Evolutionary conservation across 2,888 invertebrate species (phyloP), one percentile per base, ranked within the genome.

Genomic region (Thera britannica): DNA sequence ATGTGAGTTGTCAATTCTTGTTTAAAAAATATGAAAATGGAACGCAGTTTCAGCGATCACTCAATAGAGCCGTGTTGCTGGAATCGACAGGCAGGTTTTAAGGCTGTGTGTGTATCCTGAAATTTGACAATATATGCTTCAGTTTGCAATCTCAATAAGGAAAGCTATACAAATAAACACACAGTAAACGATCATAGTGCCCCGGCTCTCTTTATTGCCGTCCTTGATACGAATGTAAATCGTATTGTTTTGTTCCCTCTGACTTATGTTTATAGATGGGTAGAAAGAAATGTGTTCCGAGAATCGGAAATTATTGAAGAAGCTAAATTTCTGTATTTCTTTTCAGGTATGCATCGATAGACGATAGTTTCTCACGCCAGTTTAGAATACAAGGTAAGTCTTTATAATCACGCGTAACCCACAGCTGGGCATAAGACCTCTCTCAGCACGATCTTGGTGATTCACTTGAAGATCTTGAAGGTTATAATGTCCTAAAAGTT

Each of bases 221-320:
- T 61, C 65, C 55, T 69, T 69, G 69, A 65, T 69, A 58, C 46
- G 54, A 51, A 65, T 69, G 62, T 65, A 66, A 69, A 70, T 66
- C 63, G 66, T 70, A 66, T 70, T 66, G 69, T 66, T 70, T 68
- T 57, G 41, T 58, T 63, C 57, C 23, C 35, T 9, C 55, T 60
- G 62, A 66, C 59, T 66, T 69, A 65, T 60, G 59, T 59, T 60
- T 57, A 57, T 59, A 34, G 52, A 58, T 61, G 56, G 56, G 56
- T 7, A 23, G 36, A 35, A 34, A 23, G 23, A 38, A 46, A 41
- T 51, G 8, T 35, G 44, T 54, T 44, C 56, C 46, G 46, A 23
- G 34, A 52, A 68, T 68, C 61, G 64, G 56, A 60, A 60, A 23
- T 49, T 49, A 67, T 67, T 52, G 41, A 3, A 7, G 44, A 9